Base-by-base conservation (phyloP, 1,140 invertebrate genomes). In the Portunus trituberculatus region DNA sequence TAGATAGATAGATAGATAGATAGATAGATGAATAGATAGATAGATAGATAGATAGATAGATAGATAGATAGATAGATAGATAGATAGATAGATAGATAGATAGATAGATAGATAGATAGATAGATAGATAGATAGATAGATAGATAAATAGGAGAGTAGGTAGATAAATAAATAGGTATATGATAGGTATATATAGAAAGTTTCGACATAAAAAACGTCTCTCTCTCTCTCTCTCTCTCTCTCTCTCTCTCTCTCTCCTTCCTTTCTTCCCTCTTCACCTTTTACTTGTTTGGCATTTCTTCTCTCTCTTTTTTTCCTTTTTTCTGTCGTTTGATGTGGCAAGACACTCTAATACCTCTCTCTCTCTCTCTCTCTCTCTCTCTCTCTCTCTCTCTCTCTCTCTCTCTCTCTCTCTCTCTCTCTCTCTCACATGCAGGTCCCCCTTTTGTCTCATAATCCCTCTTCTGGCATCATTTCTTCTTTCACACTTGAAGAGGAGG, bases 361-460 rank as follows among this genome's bases (percentile, higher is more conserved):
- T 59, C 52, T 59, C 52, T 76, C 67, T 76, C 67, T 76, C 67
- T 76, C 67, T n/a, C 25, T n/a, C 67, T 76, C 67, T 76, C 67
- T n/a, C 25, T n/a, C 25, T n/a, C 20, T n/a, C 25, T n/a, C 67
- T 76, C 67, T 76, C 67, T 76, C 67, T 76, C 67, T 76, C 67
- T 76, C 67, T 76, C 67, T 76, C 67, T 76, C n/a, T 76, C 67
- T 76, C 67, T 76, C 67, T 76, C 67, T 76, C 67, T 76, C 67
- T 76, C 67, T 76, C 67, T 76, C 67, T 76, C 67, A n/a, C n/a
- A n/a, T 76, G 25, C 16, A 25, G 67, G 20, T 76, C 8, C 20
- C 67, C 20, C 67, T 76, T 76, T 76, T 76, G 67, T n/a, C 20
- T 76, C 67, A 7, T 76, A 76, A 76, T 76, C 67, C 67, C 67